Base-by-base conservation (phyloP, 2,797 vertebrate genomes). In the Tapirus indicus region DNA sequence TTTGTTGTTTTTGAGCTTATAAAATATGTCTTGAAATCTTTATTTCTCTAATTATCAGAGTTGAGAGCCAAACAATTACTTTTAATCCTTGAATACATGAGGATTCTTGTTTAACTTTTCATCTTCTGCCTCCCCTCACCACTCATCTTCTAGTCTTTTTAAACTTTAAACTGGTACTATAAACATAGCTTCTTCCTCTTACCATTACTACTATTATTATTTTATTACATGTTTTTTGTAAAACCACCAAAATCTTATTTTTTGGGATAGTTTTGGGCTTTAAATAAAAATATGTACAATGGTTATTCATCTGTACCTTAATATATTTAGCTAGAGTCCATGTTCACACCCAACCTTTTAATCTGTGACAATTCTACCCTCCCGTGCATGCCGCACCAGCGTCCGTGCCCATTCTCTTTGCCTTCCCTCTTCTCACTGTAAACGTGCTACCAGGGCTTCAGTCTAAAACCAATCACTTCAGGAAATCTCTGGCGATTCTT, bases 41-140 rank as follows among this genome's bases (percentile, higher is more conserved):
- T 25, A 44, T 87, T 86, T 85, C 35, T 72, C n/a, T 74, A 68
- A 78, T 62, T 54, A n/a, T 47, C 38, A 87, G 75, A 35, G 21
- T 35, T 38, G 32, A 74, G 29, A 10, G 6, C 3, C 38, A 66
- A 68, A 64, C 29, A 66, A n/a, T 83, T 74, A 74, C 32, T 66
- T 44, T 52, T 41, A 47, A 74, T 80, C 32, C 18, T 23, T 29
- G 0, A n/a, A 47, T 44, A 56, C 5, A 10, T 49, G 66, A 92
- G 25, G 32, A 41, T 44, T 80, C 77, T 64, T 35, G 6, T 66
- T 80, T 66, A 79, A n/a, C 14, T 88, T 82, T 75, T 41, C 35
- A 44, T 71, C 7, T 75, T 75, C 86, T 64, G 32, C 23, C 71
- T 77, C 56, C 32, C 38, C 18, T 44, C 8, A 25, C 54, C 44